phyloP scores from a whole-genome alignment of 2,888 invertebrate genomes.

The Micoletzkya japonica region DNA sequence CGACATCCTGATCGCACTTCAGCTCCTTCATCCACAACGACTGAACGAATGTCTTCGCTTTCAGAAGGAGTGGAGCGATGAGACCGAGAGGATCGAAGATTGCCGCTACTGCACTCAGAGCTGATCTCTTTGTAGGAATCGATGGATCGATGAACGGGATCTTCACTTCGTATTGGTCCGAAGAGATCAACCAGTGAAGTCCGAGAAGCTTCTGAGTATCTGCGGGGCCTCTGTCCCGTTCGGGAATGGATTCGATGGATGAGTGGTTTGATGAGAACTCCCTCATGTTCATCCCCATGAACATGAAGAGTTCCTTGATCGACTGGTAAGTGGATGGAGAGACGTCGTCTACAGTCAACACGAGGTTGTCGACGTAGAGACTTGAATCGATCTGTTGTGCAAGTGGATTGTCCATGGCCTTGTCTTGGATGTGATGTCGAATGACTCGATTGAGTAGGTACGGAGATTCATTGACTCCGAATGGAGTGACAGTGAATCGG shows the following conservation, averaged over 20 bases:
- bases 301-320: conserved; percentile 22
- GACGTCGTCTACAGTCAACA: conserved; percentile 5
- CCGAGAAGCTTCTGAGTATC: conserved; percentile 31
- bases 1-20: neutral
- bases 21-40: neutral
- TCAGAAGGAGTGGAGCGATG: neutral
- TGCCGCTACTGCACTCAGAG: neutral
- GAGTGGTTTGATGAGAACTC: neutral
- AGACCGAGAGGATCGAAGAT: neutral
- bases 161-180: too few species aligned
- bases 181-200: conserved; percentile 21
- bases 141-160: too few species aligned
- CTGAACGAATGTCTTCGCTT: neutral
- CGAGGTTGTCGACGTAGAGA: conserved; percentile 34
- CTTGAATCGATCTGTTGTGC: neutral
- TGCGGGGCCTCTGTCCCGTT: neutral
- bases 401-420: neutral
- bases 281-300: conserved; percentile 18
- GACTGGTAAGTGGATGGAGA: neutral
- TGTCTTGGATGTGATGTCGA: conserved; percentile 24
- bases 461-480: conserved; percentile 37
- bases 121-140: neutral
- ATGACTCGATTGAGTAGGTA: conserved; percentile 37
- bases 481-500: conserved; percentile 38
- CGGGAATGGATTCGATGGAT: neutral